Evolutionary conservation across 2,888 invertebrate genomes (phyloP), one percentile per base, ranked within the genome.

Genomic region (Dichetophora obliterata): DNA sequence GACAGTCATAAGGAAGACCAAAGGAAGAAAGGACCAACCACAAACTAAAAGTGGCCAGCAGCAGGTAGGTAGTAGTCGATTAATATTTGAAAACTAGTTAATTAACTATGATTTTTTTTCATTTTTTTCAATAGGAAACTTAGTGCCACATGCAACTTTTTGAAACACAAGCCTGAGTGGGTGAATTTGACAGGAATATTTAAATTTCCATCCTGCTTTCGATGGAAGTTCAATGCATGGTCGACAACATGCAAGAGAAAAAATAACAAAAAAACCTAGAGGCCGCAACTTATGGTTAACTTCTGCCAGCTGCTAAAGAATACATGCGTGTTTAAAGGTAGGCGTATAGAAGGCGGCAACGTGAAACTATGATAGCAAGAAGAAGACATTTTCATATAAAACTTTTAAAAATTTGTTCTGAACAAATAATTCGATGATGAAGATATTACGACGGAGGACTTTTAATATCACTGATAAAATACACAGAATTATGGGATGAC

Each of bases 51-150:
- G 6, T 22, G 43, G 34, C 14, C 43, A n/a, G 43, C 63, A 34
- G 31, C 43, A 74, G 22, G 31, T 11, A 73, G 34, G 27, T 24
- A 73, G n/a, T n/a, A 75, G 76, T 75, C 75, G 81, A 80, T 81
- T 78, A 80, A 79, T 82, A 81, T 80, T 82, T 81, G 78, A 82
- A 81, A 78, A 71, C 76, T 73, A 74, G 75, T 82, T 80, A 82
- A 82, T 82, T 81, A 81, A 77, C 78, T 78, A 82, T 80, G 79
- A 80, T 79, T 82, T 79, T 31, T 37, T 19, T 27, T 24, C 24
- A 50, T 19, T n/a, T 68, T 68, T 31, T 63, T 8, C 63, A 31
- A 43, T 43, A 22, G 2, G 27, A 59, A 27, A 59, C 6, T 22
- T 14, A 34, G n/a, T 59, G 5, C 6, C 22, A 69, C 22, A n/a